Evolutionary conservation across 1,140 invertebrate genomes (phyloP), one percentile per base, ranked within the genome.

Genomic region (Drosophila lacertosa): DNA sequence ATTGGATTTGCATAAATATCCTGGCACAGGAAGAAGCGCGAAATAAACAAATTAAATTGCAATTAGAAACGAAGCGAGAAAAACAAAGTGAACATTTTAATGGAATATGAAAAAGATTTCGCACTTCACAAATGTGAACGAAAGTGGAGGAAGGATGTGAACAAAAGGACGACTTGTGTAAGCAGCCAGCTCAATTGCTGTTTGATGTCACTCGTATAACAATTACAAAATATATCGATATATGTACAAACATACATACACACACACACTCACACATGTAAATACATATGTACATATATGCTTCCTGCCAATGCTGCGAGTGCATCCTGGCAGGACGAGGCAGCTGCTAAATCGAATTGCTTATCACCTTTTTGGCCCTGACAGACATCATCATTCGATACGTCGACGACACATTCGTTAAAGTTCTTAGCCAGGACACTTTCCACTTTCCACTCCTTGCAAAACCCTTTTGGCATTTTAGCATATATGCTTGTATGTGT

Each of bases 341-440:
- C 9, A 26, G 40, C 15, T 7, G 62, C 9, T 10, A 58, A 65
- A 70, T 70, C 67, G 62, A 82, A 81, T 82, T 81, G 79, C 78
- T 81, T 83, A 83, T 82, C 78, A 83, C 78, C 79, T 77, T 76
- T 70, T 82, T n/a, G n/a, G 77, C 58, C 68, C 44, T 55, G 77
- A 72, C 77, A 80, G 77, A 59, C 75, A 72, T 50, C 72, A 39
- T 44, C 60, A 51, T 67, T 37, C 59, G 59, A 57, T 47, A 26
- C 44, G 42, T 44, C 44, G 60, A 58, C 33, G 45, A 75, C 71
- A 70, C 71, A 80, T 76, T 80, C 71, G 64, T 68, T 72, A 70
- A 67, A 64, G 47, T 67, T 59, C 48, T 54, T 67, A 39, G 22
- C 18, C 18, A 29, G n/a, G 6, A 0, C 15, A 2, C 20, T 16